Percentiles rank a stretch among this genome's conserved stretches.
These are phyloP conservation scores for Cheilinus undulatus DNA, from an alignment of 2,113 vertebrate genomes.

Conservation along the genomic window DNA sequence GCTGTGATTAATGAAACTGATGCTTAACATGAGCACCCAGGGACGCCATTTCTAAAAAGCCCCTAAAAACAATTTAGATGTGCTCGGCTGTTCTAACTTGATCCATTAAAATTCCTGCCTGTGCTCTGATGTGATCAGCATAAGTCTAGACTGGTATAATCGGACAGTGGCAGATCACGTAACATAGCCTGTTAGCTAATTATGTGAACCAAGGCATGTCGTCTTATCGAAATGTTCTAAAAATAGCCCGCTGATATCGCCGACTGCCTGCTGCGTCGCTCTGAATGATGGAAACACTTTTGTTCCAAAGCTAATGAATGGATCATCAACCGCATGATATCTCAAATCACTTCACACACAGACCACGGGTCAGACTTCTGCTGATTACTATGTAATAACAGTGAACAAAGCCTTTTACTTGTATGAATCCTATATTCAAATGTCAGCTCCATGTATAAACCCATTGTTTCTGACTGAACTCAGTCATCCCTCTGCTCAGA, in stretches of 20 bases:
- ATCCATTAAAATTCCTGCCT: slow-evolving; percentile 74
- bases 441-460: neutral
- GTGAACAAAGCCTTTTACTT: neutral
- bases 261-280: slow-evolving; percentile 36
- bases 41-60: slow-evolving; percentile 60
- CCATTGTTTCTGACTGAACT: neutral
- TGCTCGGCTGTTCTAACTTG: slow-evolving; percentile 35
- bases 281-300: slow-evolving; percentile 57
- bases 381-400: slow-evolving; percentile 5
- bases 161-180: slow-evolving; percentile 66
- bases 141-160: slow-evolving; percentile 70
- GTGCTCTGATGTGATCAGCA: slow-evolving; percentile 68
- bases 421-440: neutral
- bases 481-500: slow-evolving; percentile 5
- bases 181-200: slow-evolving; percentile 75
- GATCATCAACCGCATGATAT: slow-evolving; percentile 21
- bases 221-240: slow-evolving; percentile 73
- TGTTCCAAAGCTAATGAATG: slow-evolving; percentile 51
- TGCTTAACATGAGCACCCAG: slow-evolving; percentile 53
- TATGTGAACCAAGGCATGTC: slow-evolving; percentile 74
- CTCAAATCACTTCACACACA: slow-evolving; percentile 47
- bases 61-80: slow-evolving; percentile 57
- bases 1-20: slow-evolving; percentile 68
- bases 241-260: slow-evolving; percentile 65
- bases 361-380: slow-evolving; percentile 2